These are phyloP conservation scores for Achroia grisella DNA, from an alignment of 1,140 invertebrate genomes.

Conservation along the genomic window DNA sequence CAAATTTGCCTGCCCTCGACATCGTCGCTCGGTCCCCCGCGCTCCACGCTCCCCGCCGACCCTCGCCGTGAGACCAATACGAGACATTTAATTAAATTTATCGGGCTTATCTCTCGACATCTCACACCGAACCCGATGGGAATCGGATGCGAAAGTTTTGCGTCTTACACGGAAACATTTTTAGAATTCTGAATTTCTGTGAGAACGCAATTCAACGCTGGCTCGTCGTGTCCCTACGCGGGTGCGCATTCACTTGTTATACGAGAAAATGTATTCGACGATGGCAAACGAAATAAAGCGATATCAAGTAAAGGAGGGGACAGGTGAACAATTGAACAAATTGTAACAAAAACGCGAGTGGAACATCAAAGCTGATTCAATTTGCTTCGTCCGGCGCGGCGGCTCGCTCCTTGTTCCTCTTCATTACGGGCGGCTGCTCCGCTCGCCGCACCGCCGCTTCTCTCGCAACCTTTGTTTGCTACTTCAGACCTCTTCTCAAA, in stretches of 20 bases:
- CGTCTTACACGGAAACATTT: slow-evolving; percentile 34
- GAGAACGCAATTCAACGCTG: slow-evolving; percentile 30
- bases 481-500: too few relatives aligned
- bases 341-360: slow-evolving; percentile 28
- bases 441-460: too few relatives aligned
- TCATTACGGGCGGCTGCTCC: too few relatives aligned
- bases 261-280: slow-evolving; percentile 13
- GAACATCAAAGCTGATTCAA: slow-evolving; percentile 20
- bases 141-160: slow-evolving; percentile 43
- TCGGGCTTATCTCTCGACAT: slow-evolving; percentile 53
- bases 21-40: neutral
- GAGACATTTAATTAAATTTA: slow-evolving; percentile 64
- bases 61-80: slow-evolving; percentile 10
- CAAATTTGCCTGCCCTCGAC: slow-evolving; percentile 39
- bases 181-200: slow-evolving; percentile 44
- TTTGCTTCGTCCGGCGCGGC: slow-evolving; percentile 7
- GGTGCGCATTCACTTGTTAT: slow-evolving; percentile 7
- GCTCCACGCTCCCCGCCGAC: neutral
- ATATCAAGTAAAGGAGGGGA: slow-evolving; percentile 11
- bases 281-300: slow-evolving; percentile 21
- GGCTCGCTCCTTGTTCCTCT: neutral
- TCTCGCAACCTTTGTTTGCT: too few relatives aligned
- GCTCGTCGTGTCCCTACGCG: slow-evolving; percentile 4
- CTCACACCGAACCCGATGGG: slow-evolving; percentile 36
- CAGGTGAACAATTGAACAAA: slow-evolving; percentile 29